Percentiles rank a stretch among this genome's conserved stretches.
phyloP scores from a whole-genome alignment of 2,113 vertebrate genomes.

The Nyctibius bracteatus region DNA sequence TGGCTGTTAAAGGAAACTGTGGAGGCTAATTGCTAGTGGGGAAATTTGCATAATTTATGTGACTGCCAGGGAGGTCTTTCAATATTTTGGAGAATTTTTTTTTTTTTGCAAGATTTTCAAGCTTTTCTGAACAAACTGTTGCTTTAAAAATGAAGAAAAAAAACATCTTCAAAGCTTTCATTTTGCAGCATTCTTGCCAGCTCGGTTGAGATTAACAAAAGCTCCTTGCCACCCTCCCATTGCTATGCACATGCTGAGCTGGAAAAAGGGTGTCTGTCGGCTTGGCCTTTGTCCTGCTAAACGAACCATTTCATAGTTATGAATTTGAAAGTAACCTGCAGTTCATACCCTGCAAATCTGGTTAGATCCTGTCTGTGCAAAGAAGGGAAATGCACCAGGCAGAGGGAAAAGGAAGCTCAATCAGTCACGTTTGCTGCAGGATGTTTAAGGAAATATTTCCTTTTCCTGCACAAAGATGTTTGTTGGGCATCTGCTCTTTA shows the following conservation, averaged over 20 bases:
- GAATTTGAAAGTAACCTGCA: constrained; percentile 57
- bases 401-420: constrained; percentile 52
- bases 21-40: neutral
- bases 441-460: constrained; percentile 70
- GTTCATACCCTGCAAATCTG: constrained; percentile 49
- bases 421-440: constrained; percentile 62
- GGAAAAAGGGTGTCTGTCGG: constrained; percentile 44
- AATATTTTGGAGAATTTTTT: neutral
- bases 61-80: neutral
- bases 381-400: constrained; percentile 52
- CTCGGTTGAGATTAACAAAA: constrained; percentile 61
- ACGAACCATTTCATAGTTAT: constrained; percentile 58
- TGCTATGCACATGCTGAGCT: constrained; percentile 55
- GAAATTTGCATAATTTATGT: neutral
- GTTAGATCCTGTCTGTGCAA: constrained; percentile 53
- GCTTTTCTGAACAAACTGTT: constrained; percentile 13
- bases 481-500: constrained; percentile 24
- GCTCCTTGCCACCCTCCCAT: constrained; percentile 50
- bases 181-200: constrained; percentile 55
- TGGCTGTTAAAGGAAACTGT: neutral
- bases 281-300: constrained; percentile 64
- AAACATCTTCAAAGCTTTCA: constrained; percentile 52
- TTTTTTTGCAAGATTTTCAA: neutral
- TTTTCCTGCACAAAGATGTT: constrained; percentile 56
- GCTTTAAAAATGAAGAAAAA: constrained; percentile 59